Evolutionary conservation across 2,113 vertebrate species (phyloP).

Genomic region (Crypturellus undulatus): DNA sequence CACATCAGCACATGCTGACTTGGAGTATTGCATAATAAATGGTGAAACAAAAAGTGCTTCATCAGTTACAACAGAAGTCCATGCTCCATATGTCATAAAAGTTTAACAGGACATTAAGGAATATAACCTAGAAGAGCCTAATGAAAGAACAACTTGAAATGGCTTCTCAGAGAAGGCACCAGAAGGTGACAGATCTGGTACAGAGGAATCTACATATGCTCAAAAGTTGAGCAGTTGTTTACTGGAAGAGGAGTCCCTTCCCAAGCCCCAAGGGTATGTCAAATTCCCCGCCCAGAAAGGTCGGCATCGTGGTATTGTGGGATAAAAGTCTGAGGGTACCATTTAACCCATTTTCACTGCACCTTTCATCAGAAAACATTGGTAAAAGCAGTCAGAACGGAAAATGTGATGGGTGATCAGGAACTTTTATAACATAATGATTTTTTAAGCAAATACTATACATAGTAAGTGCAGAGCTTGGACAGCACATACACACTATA

Average conservation of each 20-base stretch:
- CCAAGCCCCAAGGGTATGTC: not conserved
- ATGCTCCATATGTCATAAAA: not conserved
- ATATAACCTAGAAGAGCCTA: not conserved
- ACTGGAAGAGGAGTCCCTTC: not conserved
- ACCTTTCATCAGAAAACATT: not conserved
- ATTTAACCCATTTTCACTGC: not conserved
- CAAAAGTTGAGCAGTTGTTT: not conserved
- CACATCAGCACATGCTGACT: not conserved
- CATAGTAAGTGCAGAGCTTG: not conserved
- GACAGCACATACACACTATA: not conserved
- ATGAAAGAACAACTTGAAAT: not conserved
- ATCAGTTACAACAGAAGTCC: not conserved
- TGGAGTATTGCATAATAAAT: not conserved
- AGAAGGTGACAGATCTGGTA: not conserved
- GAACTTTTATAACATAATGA: not conserved
- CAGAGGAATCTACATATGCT: too few species aligned
- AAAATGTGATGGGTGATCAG: not conserved
- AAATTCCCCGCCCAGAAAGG: not conserved
- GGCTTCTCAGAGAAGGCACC: not conserved
- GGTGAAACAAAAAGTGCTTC: not conserved
- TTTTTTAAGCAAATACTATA: not conserved
- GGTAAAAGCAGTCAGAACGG: not conserved
- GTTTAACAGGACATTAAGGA: not conserved
- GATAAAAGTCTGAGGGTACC: not conserved
- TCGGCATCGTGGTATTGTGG: fast-evolving